phyloP scores from a whole-genome alignment of 64 coral and sea anemone species.

The Montipora foliosa region DNA sequence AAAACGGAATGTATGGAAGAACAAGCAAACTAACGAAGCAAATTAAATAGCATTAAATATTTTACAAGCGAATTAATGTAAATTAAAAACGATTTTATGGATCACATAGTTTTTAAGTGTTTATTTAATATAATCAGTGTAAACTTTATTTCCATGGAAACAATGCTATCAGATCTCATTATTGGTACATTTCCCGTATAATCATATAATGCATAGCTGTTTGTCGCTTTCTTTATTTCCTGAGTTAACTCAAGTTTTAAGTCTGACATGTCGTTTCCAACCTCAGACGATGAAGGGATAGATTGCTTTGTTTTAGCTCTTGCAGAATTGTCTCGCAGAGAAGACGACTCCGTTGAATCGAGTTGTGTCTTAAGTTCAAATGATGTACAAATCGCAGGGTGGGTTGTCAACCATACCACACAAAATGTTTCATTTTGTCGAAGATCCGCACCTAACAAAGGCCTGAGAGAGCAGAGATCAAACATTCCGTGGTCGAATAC shows the following conservation, averaged over 20 bases:
- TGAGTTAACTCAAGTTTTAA: neutral
- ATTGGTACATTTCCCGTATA: neutral
- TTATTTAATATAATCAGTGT: neutral
- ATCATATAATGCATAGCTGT: neutral
- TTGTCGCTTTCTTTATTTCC: neutral
- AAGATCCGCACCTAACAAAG: slow-evolving; percentile 1
- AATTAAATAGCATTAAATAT: neutral
- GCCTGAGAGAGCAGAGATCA: slow-evolving; percentile 19
- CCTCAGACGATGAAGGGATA: neutral
- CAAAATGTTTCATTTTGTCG: neutral
- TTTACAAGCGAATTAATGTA: neutral
- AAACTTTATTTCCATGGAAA: slow-evolving; percentile 21
- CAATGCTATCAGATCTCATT: neutral
- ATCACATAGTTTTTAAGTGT: neutral
- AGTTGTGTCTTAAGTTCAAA: neutral
- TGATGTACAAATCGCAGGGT: slow-evolving; percentile 7
- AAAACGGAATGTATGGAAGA: neutral
- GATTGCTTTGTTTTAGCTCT: slow-evolving; percentile 7
- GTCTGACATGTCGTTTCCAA: neutral
- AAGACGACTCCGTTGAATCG: neutral
- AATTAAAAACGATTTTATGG: neutral
- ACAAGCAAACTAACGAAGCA: neutral
- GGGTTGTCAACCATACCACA: neutral
- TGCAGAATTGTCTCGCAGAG: neutral
- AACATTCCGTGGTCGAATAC: neutral